These are phyloP conservation scores for Andrena haemorrhoa DNA, from an alignment of 2,888 invertebrate species.

Conservation along the genomic window DNA sequence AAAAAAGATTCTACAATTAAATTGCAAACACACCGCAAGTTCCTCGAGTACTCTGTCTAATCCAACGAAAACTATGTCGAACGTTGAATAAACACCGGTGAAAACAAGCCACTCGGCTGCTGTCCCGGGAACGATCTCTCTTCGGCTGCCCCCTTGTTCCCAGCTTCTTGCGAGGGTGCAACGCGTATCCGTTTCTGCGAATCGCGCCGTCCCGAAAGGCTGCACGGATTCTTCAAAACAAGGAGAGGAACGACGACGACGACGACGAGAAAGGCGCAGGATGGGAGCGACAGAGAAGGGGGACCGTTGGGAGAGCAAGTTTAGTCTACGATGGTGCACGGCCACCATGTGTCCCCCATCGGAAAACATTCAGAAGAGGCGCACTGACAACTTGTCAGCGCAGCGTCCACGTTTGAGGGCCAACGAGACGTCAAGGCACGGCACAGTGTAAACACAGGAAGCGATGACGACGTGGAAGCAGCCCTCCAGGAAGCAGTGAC, in stretches of 20 bases:
- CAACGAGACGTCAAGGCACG: conserved; percentile 70
- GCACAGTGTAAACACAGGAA: conserved; percentile 76
- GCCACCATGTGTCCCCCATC: conserved; percentile 74
- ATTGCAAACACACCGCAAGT: conserved; percentile 26
- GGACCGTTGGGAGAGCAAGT: conserved; percentile 55
- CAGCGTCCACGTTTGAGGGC: conserved; percentile 71
- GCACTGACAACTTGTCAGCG: conserved; percentile 79
- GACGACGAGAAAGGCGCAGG: background rate
- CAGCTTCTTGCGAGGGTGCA: conserved; percentile 17
- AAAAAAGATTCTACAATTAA: conserved; percentile 8
- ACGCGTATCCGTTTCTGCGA: conserved; percentile 60
- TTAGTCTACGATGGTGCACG: conserved; percentile 74
- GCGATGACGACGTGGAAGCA: conserved; percentile 68
- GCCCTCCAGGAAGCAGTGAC: conserved; percentile 74
- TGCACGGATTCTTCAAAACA: conserved; percentile 43
- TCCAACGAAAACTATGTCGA: conserved; percentile 36
- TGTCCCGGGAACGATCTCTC: conserved; percentile 49
- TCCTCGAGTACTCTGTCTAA: conserved; percentile 6
- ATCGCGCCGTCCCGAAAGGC: conserved; percentile 38
- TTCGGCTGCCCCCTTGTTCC: background rate
- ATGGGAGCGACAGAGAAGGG: background rate
- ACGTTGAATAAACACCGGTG: conserved; percentile 39
- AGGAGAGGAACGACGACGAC: conserved; percentile 20
- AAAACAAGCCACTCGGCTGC: conserved; percentile 43
- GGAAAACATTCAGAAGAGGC: conserved; percentile 74